Conservation (phyloP, 2,888 invertebrate species). For the Amorpha juglandis region DNA sequence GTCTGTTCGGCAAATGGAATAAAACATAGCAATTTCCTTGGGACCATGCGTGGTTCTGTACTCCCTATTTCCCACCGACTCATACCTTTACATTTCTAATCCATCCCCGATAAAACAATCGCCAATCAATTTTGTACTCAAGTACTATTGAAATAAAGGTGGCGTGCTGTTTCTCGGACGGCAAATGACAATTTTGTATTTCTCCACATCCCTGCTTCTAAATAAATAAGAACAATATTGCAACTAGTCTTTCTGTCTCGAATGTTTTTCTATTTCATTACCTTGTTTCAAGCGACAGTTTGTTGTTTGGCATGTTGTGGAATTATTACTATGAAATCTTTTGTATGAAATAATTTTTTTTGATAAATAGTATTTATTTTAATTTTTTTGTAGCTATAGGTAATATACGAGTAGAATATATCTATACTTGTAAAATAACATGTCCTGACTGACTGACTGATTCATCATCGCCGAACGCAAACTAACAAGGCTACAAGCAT, state of each 20-base stretch:
- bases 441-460: too few species aligned
- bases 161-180: constrained; percentile 28
- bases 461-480: too few species aligned
- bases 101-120: constrained; percentile 34
- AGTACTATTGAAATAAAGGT: constrained; percentile 24
- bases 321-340: too few species aligned
- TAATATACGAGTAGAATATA: too few species aligned
- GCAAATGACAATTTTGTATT: constrained; percentile 36
- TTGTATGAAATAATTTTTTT: too few species aligned
- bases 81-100: constrained; percentile 43
- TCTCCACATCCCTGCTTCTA: constrained; percentile 51
- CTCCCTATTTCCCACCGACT: constrained; percentile 56
- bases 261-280: constrained; percentile 54
- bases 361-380: too few species aligned
- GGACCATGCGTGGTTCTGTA: constrained; percentile 56
- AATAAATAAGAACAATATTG: constrained; percentile 66
- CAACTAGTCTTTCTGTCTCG: constrained; percentile 47
- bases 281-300: constrained; percentile 36
- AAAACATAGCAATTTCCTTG: constrained; percentile 70
- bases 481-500: too few species aligned
- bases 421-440: too few species aligned
- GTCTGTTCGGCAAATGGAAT: constrained; percentile 65
- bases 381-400: too few species aligned
- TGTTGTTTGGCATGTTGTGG: constrained; percentile 6
- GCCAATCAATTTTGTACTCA: constrained; percentile 38